Base-by-base conservation (phyloP, 2,888 invertebrate genomes). In the Leucozona laternaria region DNA sequence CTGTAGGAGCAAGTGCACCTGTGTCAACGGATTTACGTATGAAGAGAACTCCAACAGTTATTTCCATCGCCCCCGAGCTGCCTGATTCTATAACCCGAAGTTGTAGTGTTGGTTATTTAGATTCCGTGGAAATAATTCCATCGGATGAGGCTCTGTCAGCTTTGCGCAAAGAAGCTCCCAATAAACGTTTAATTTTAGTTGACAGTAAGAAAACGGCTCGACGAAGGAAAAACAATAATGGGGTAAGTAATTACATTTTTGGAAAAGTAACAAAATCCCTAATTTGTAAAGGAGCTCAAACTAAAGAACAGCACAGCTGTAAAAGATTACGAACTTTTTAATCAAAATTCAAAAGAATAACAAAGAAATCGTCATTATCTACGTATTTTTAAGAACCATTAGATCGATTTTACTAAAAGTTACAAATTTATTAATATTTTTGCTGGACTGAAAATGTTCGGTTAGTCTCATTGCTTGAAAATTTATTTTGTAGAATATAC, bases 71-170 rank as follows among this genome's bases (percentile, higher is more conserved):
- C 48, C 95, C 95, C 0, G 91, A 93, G 0, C 88, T 94, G 15
- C 93, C 94, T 0, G 96, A 96, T 89, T 95, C 96, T 0, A 96
- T 97, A 93, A 96, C 96, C 0, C 94, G 97, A 37, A 97, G 97
- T 91, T 97, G 97, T 91, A 97, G 97, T 92, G 97, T 97, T 2
- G 97, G 97, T 0, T 97, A 97, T 90, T 93, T 98, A 88, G 97
- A 97, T 91, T 94, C 96, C 87, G 96, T 97, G 5, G 97, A 97
- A 89, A 94, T 96, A 88, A 94, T 96, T 25, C 96, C 96, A 62
- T 95, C 95, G 50, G 96, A 96, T 90, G 95, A 96, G 68, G 95
- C 96, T 13, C 90, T 96, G 55, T 94, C 95, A 0, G 95, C 96
- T 90, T 92, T 97, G 37, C 94, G 96, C 15, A 96, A 95, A 84